These are phyloP conservation scores for Xenopus petersii DNA, from an alignment of 2,797 vertebrate species.

Conservation along the genomic window DNA sequence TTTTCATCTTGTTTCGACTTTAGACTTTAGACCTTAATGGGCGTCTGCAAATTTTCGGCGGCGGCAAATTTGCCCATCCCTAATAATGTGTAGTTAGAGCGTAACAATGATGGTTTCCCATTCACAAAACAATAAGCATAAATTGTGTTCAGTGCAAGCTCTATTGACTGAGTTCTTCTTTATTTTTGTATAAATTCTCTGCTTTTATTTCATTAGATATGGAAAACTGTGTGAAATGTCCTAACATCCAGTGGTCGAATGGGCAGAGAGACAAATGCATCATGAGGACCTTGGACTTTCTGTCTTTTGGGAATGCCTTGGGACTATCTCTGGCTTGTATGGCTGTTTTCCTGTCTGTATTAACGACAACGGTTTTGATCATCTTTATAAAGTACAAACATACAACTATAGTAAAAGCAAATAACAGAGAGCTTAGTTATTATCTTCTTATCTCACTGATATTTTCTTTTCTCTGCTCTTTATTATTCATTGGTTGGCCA, in stretches of 20 bases:
- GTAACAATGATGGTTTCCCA: no score
- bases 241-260: slow-evolving; percentile 4
- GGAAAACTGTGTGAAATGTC: slow-evolving; percentile 13
- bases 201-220: slow-evolving; percentile 5
- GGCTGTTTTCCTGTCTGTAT: background rate
- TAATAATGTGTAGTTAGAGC: no score
- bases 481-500: slow-evolving; percentile 26
- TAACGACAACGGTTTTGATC: background rate
- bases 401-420: slow-evolving; percentile 26
- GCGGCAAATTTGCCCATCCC: no score
- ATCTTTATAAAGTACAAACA: slow-evolving; percentile 4
- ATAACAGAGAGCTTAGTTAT: slow-evolving; percentile 27
- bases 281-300: background rate
- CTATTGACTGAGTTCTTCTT: no score
- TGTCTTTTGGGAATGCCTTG: slow-evolving; percentile 12
- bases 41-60: no score
- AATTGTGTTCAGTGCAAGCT: no score
- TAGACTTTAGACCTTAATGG: no score
- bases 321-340: background rate
- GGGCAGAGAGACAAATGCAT: background rate
- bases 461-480: slow-evolving; percentile 27
- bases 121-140: no score
- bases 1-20: no score
- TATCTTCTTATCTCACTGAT: slow-evolving; percentile 17
- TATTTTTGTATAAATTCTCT: background rate